A percentile compares a stretch with the other conserved stretches of the same genome.
Evolutionary conservation across 1,140 invertebrate genomes (phyloP).

Genomic region (Thaumatotibia leucotreta): DNA sequence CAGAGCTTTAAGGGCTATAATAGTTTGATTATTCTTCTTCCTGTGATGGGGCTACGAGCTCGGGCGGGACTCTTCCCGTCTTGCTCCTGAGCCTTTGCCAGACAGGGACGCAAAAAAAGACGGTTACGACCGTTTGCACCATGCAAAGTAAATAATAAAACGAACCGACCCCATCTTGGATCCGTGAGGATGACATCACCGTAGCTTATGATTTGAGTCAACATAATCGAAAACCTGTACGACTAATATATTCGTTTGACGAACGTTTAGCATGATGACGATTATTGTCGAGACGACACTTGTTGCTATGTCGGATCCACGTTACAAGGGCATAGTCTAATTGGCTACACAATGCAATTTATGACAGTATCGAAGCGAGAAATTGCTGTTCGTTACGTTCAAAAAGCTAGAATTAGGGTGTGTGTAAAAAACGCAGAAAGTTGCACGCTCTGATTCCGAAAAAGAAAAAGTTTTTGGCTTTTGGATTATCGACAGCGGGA

Average conservation of each 20-base stretch:
- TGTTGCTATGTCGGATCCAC: slow-evolving; percentile 45
- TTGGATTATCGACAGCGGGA: neutral
- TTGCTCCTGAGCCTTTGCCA: slow-evolving; percentile 29
- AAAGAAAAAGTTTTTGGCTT: neutral
- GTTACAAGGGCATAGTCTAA: neutral
- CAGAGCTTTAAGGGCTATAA: neutral
- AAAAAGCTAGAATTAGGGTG: slow-evolving; percentile 12
- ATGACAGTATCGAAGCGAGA: neutral
- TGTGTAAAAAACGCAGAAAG: slow-evolving; percentile 1
- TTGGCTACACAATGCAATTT: neutral
- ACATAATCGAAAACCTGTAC: slow-evolving; percentile 31
- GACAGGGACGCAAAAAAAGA: slow-evolving; percentile 57
- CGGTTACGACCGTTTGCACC: slow-evolving; percentile 59
- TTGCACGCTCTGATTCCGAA: neutral
- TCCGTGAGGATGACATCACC: slow-evolving; percentile 62
- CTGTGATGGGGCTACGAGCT: neutral
- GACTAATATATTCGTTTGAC: slow-evolving; percentile 32
- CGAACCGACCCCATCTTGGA: slow-evolving; percentile 51
- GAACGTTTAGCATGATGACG: slow-evolving; percentile 17
- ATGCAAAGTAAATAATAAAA: slow-evolving; percentile 67
- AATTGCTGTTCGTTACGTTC: neutral
- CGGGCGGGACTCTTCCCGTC: slow-evolving; percentile 41
- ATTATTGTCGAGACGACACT: too few species aligned
- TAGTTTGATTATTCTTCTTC: neutral
- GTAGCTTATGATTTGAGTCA: slow-evolving; percentile 62